phyloP scores from a whole-genome alignment of 1,140 invertebrate species.

The Drosophila prosaltans region DNA sequence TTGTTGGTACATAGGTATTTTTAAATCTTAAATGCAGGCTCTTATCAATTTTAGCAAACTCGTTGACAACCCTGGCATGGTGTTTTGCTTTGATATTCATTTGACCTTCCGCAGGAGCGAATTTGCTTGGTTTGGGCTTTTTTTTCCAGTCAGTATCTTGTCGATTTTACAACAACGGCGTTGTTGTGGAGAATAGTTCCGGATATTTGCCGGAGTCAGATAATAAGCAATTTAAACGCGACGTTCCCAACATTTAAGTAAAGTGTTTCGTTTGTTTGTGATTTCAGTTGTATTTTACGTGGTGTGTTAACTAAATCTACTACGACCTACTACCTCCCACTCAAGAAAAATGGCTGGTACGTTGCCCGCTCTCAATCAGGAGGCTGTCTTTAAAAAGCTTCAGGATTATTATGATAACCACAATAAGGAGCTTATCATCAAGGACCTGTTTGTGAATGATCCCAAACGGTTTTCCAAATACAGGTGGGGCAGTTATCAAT shows the following conservation, averaged over 20 bases:
- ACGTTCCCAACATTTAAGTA: slow-evolving; percentile 55
- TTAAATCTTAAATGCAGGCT: not conserved
- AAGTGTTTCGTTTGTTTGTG: slow-evolving; percentile 45
- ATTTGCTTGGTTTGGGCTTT: slow-evolving; percentile 28
- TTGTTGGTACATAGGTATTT: not conserved
- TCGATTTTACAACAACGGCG: slow-evolving; percentile 34
- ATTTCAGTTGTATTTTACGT: slow-evolving; percentile 52
- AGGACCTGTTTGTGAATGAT: slow-evolving; percentile 90
- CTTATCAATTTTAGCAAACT: not conserved
- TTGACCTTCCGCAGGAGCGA: slow-evolving; percentile 70
- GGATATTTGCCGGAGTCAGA: slow-evolving; percentile 41
- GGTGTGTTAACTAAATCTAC: slow-evolving; percentile 48
- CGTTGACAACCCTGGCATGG: not conserved
- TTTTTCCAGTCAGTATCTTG: slow-evolving; percentile 33
- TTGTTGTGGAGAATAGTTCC: slow-evolving; percentile 40
- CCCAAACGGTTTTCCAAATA: slow-evolving; percentile 90
- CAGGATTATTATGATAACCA: slow-evolving; percentile 88
- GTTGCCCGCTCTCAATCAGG: slow-evolving; percentile 85
- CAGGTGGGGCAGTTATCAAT: slow-evolving; percentile 85
- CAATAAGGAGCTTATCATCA: slow-evolving; percentile 89
- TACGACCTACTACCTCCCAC: slow-evolving; percentile 20
- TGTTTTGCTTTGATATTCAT: slow-evolving; percentile 67
- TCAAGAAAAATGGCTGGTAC: slow-evolving; percentile 74
- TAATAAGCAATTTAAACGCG: slow-evolving; percentile 27
- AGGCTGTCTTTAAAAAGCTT: slow-evolving; percentile 88